Base-by-base conservation (phyloP, 2,888 invertebrate genomes). In the Clitarchus hookeri region DNA sequence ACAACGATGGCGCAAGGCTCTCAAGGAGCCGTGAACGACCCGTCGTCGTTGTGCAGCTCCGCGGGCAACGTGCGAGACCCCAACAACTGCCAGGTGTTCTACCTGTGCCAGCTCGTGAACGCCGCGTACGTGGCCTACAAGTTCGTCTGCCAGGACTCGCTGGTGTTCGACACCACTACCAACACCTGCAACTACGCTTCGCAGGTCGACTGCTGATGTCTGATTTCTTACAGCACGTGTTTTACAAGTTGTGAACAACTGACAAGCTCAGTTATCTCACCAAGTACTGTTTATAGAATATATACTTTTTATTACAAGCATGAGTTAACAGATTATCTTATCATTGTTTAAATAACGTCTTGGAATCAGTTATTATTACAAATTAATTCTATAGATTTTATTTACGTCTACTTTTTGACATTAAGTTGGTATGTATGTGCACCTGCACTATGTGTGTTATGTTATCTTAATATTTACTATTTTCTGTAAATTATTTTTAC, bases 61-160 rank as follows among this genome's bases (percentile, higher is more conserved):
- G 85, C n/a, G 53, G 85, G 85, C 25, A 83, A 83, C 82, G 53
- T 82, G n/a, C 23, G 85, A 0, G 85, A 85, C 79, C 2, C 79
- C 25, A 65, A 27, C 48, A 26, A 85, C 85, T 85, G 85, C 27
- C 53, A 48, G 26, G 44, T 48, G 53, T 85, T 85, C 53, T 85
- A 83, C 85, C 53, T 48, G 44, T 85, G 85, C 53, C 82, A 80
- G 44, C 26, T 85, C 26, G 82, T 16, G 44, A 82, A 85, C 83
- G 85, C 48, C n/a, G 53, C 25, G 26, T 85, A 54, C 85, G 48
- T 36, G n/a, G 85, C 36, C 26, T 26, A 44, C 53, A 44, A 48
- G 26, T 85, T 80, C 53, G 12, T 13, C 23, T 85, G 85, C 54
- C 65, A 25, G 27, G 48, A 36, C 19, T 16, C 27, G 36, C 85